Base-by-base conservation (phyloP, 2,797 vertebrate species). In the Sternotherus odoratus region DNA sequence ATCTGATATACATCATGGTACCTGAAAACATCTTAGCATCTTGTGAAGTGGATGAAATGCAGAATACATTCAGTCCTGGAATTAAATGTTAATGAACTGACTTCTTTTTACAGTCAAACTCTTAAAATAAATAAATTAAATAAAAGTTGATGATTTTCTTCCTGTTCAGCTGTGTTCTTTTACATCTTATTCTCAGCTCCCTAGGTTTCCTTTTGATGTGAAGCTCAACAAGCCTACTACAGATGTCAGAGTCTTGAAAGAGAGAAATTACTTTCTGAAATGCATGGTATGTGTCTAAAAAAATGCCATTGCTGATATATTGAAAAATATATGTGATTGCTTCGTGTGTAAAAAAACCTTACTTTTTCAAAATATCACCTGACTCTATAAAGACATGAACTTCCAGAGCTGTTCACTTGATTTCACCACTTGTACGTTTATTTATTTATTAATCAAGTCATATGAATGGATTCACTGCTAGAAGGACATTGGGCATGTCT, bases 141-240 rank as follows among this genome's bases (percentile, higher is more conserved):
- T 24, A 24, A 24, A 39, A 39, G 4, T 85, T 87, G 94, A 51
- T 77, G 82, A 54, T 85, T 91, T 86, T 94, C 84, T 79, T 95
- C 83, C 56, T 15, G 3, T 60, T 86, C 79, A 5, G 24, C 93
- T 24, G 26, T 43, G 72, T 1, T 66, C 83, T 93, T 51, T 33
- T 66, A 82, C 15, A 0, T 72, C 93, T 54, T 85, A 36, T 30
- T 60, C 82, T 77, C 77, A 7, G 77, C 85, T 91, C 92, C 84
- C 49, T 1, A 48, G 39, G 87, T 87, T 94, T 95, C 1, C 36
- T 51, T 93, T 95, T 93, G 96, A 91, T 93, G 85, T 90, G 88
- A 21, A 50, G 60, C 95, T 94, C 81, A 87, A 80, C 84, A 84
- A 95, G 82, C 77, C 74, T 90, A 86, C 94, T 74, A 3, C 3